Evolutionary conservation across 2,113 vertebrate genomes (phyloP).

Genomic region (Gnathochromis pfefferi): DNA sequence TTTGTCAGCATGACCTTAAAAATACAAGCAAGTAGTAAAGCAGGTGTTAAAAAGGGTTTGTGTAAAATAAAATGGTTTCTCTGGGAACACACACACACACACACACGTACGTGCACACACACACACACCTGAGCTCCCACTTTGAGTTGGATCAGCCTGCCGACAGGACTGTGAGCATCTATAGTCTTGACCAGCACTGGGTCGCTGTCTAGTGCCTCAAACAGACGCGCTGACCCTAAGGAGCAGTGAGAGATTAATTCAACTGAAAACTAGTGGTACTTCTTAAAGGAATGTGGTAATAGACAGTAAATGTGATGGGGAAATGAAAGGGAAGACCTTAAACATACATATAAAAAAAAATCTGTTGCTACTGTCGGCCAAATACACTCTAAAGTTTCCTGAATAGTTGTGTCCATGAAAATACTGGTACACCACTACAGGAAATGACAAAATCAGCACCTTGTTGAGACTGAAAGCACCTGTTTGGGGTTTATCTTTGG

Average conservation of each 20-base stretch:
- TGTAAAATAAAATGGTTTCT: neutral
- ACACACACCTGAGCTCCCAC: conserved; percentile 80
- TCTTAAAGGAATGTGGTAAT: neutral
- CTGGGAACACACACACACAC: neutral
- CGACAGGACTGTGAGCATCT: conserved; percentile 85
- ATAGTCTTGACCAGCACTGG: conserved; percentile 75
- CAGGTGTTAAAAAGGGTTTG: neutral
- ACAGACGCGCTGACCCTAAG: conserved; percentile 73
- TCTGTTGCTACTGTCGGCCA: fast-evolving
- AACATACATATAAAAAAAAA: neutral
- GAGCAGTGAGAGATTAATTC: neutral
- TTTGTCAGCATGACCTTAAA: conserved; percentile 92
- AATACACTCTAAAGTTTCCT: neutral
- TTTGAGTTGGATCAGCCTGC: conserved; percentile 82
- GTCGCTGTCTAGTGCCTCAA: conserved; percentile 88
- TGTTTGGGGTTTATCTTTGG: neutral
- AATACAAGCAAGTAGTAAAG: neutral
- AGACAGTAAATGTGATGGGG: neutral
- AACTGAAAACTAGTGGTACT: neutral
- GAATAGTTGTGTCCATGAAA: neutral
- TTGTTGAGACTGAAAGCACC: neutral
- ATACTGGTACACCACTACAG: neutral
- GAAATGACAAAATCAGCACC: neutral
- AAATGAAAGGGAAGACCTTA: neutral
- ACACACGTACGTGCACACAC: fast-evolving